These are phyloP conservation scores for Xiphydria camelus DNA, from an alignment of 2,888 invertebrate genomes.

Conservation along the genomic window DNA sequence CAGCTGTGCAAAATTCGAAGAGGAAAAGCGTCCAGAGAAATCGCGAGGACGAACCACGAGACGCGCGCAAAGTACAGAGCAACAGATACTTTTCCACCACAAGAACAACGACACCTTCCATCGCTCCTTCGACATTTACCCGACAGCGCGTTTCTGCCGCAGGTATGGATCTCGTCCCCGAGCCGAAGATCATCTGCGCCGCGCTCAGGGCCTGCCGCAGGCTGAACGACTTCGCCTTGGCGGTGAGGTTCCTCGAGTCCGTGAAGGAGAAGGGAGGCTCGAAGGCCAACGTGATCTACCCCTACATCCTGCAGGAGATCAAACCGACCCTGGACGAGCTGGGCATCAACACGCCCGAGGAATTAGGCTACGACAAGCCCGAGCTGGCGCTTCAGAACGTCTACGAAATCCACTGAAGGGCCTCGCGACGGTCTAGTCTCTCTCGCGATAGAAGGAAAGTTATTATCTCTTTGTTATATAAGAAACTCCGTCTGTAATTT, in stretches of 20 bases:
- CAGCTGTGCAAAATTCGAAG: too few relatives aligned
- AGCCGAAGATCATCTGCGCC: constrained; percentile 85
- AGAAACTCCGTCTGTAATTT: too few relatives aligned
- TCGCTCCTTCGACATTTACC: too few relatives aligned
- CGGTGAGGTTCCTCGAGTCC: constrained; percentile 90
- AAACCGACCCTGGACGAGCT: constrained; percentile 90
- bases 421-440: too few relatives aligned
- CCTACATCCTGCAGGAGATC: constrained; percentile 87
- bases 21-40: too few relatives aligned
- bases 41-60: too few relatives aligned
- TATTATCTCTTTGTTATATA: too few relatives aligned
- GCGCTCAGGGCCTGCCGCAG: constrained; percentile 89
- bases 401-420: constrained; percentile 67
- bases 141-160: constrained; percentile 49
- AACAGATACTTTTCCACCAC: too few relatives aligned
- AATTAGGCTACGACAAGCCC: constrained; percentile 96
- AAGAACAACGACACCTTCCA: too few relatives aligned
- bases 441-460: too few relatives aligned
- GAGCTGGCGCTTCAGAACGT: constrained; percentile 84
- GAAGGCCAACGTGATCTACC: constrained; percentile 77
- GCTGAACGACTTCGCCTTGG: constrained; percentile 91
- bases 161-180: constrained; percentile 91
- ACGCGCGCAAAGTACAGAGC: too few relatives aligned
- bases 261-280: constrained; percentile 86
- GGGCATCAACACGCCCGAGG: constrained; percentile 91